A percentile compares a stretch with the other conserved stretches of the same genome.
These are phyloP conservation scores for Orchestia grillus DNA, from an alignment of 1,140 invertebrate species.

Conservation along the genomic window DNA sequence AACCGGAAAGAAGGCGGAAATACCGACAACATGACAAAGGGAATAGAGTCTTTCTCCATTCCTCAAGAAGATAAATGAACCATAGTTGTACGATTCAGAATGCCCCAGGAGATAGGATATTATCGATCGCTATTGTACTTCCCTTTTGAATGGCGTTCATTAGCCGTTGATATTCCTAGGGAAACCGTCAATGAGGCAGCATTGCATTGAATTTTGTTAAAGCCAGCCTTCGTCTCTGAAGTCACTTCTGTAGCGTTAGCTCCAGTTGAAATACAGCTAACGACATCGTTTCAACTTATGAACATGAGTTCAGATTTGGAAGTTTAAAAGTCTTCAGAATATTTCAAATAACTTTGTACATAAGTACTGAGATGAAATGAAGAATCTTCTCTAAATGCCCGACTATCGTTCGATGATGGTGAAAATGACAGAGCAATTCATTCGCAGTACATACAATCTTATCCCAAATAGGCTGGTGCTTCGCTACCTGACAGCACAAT, in stretches of 20 bases:
- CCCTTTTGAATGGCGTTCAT: not conserved
- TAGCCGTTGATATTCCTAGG: not conserved
- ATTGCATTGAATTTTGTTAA: not conserved
- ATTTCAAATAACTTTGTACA: not conserved
- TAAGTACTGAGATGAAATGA: not conserved
- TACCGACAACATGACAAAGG: not conserved
- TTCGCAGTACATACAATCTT: not conserved
- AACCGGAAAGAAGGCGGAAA: not conserved
- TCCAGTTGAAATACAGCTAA: not conserved
- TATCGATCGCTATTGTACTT: not conserved
- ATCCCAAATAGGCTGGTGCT: not conserved
- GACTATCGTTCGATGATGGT: not conserved
- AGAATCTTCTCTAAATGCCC: not conserved
- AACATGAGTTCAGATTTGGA: not conserved
- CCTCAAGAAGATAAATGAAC: not conserved
- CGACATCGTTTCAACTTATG: not conserved
- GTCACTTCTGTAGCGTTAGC: not conserved
- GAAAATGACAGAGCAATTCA: not conserved
- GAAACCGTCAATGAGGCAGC: not conserved
- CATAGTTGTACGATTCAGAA: not conserved
- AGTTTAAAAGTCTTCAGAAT: not conserved
- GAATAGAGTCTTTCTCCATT: not conserved
- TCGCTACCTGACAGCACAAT: slow-evolving; percentile 32
- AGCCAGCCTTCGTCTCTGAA: not conserved
- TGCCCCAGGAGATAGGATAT: not conserved